Conservation (phyloP, 2,888 invertebrate genomes). For the Orthonevra nobilis region DNA sequence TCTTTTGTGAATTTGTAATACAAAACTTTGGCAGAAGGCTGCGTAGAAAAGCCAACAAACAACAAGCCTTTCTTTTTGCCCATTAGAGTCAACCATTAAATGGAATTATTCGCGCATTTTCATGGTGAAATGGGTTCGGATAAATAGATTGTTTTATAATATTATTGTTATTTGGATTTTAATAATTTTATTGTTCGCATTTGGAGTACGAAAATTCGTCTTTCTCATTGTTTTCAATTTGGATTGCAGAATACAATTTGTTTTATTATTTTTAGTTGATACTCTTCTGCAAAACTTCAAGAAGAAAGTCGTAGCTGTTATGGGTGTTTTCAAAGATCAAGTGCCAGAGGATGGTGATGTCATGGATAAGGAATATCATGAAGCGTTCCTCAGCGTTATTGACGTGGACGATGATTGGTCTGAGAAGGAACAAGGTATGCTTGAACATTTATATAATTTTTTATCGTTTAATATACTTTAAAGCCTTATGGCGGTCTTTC, state of each 20-base stretch:
- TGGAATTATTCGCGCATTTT: slow-evolving; percentile 12
- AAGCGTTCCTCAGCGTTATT: slow-evolving; percentile 71
- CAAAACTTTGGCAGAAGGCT: no score
- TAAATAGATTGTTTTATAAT: slow-evolving; percentile 14
- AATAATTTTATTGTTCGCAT: no score
- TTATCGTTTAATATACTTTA: no score
- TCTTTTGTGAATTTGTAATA: not conserved
- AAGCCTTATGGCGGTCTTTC: no score
- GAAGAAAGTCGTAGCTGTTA: slow-evolving; percentile 73
- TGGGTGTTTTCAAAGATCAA: slow-evolving; percentile 73
- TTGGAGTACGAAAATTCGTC: no score
- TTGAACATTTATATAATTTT: no score
- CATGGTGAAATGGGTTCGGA: slow-evolving; percentile 22
- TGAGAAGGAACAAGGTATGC: slow-evolving; percentile 46
- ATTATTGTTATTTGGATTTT: not conserved
- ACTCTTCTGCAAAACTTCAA: slow-evolving; percentile 74
- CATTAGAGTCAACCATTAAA: not conserved
- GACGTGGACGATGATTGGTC: slow-evolving; percentile 67
- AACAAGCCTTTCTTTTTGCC: slow-evolving; percentile 13
- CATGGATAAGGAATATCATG: slow-evolving; percentile 74
- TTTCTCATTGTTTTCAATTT: not conserved
- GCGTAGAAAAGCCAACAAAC: not conserved
- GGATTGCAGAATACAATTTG: not conserved
- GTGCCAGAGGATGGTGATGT: slow-evolving; percentile 53
- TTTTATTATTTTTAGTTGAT: slow-evolving; percentile 72